Base-by-base conservation (phyloP, 2,113 vertebrate genomes). In the Catharus fuscescens region DNA sequence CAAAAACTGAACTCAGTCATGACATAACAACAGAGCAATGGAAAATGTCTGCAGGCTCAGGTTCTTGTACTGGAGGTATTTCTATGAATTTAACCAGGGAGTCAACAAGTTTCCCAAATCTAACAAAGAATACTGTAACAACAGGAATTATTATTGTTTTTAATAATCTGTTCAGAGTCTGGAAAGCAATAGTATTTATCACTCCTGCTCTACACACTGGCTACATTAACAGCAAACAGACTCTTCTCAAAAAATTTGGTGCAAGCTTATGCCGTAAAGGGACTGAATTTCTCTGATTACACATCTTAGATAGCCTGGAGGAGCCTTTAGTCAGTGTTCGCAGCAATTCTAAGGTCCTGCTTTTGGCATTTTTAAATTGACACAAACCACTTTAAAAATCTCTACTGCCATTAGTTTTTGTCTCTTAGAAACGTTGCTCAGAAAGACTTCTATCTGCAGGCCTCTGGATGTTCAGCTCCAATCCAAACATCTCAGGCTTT, bases 1-100 rank as follows among this genome's bases (percentile, higher is more conserved):
- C 86, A 97, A 97, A 97, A 95, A 91, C 82, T 77, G 96, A 96
- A 97, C 85, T 90, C 93, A 96, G 84, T 94, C 86, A 94, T 95
- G 96, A 97, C 80, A 95, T 73, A 96, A 88, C 73, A 90, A 88
- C 77, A 90, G 62, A 66, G 92, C 94, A 97, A 95, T 72, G 74
- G 86, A 92, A 88, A 97, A 90, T 84, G 97, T 92, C 95, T 97
- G 79, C 85, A 92, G 88, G 73, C 42, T 88, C 19, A 79, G 70
- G 66, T 66, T 95, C 92, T 89, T 80, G 56, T 66, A 40, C 57
- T 90, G 56, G 69, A 95, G 92, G 92, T 64, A 40, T 53, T 71
- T 95, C 88, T 74, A 57, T 62, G 53, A 95, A 95, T 96, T 86
- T 92, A 95, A 88, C 57, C 23, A 73, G 21, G 59, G 80, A 95